Conservation (phyloP, 2,888 invertebrate genomes). For the Drosophila emarginata region DNA sequence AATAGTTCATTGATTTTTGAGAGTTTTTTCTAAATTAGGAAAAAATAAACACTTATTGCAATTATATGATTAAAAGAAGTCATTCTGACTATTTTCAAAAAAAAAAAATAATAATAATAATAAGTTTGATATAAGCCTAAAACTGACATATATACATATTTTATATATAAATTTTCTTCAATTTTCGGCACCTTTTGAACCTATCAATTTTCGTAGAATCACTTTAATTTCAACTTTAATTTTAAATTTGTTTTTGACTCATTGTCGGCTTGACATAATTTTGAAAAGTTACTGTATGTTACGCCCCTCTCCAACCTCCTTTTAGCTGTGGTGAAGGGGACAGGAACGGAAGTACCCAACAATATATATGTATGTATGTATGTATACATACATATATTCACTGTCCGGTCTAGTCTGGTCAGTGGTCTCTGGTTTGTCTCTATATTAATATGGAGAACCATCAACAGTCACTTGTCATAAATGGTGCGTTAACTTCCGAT, state of each 20-base stretch:
- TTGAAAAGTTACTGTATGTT: background rate
- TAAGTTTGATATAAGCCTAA: too few species aligned
- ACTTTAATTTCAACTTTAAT: background rate
- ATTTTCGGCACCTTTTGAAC: background rate
- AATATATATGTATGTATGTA: too few species aligned
- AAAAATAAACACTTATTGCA: too few species aligned
- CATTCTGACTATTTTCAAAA: too few species aligned
- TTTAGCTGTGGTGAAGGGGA: background rate
- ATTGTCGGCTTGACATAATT: background rate
- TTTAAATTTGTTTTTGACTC: background rate
- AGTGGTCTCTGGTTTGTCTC: slow-evolving; percentile 34
- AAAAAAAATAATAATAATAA: too few species aligned
- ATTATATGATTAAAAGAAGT: too few species aligned
- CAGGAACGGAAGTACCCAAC: background rate
- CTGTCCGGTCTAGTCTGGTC: slow-evolving; percentile 10
- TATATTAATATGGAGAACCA: slow-evolving; percentile 69
- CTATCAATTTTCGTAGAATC: background rate
- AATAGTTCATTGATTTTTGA: too few species aligned
- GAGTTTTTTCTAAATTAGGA: too few species aligned
- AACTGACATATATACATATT: too few species aligned
- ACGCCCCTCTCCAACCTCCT: too few species aligned
- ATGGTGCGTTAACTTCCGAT: slow-evolving; percentile 69
- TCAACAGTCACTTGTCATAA: slow-evolving; percentile 61
- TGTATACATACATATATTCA: background rate
- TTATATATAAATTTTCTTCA: background rate